A percentile compares a stretch with the other conserved stretches of the same genome.
These are phyloP conservation scores for Pseudorasbora parva DNA, from an alignment of 2,113 vertebrate species.

Conservation along the genomic window DNA sequence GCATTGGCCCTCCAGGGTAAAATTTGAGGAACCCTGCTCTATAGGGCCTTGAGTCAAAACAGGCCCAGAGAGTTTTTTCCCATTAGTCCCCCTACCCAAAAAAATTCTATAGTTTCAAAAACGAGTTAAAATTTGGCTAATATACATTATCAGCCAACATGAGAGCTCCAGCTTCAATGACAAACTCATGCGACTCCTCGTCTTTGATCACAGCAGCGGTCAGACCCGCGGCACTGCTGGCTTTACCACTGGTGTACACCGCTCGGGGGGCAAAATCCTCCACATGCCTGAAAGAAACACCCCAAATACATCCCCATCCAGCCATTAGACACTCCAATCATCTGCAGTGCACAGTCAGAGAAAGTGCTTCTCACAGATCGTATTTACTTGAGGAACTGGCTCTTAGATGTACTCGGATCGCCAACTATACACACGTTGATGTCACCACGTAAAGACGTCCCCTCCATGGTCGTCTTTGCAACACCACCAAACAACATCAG, in stretches of 20 bases:
- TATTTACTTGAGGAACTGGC: conserved; percentile 70
- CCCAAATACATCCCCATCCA: too few relatives aligned
- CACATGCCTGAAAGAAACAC: conserved; percentile 59
- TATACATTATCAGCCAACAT: conserved; percentile 71
- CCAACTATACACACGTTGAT: conserved; percentile 69
- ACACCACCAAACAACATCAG: conserved; percentile 71
- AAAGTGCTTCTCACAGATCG: not conserved
- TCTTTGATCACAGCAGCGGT: conserved; percentile 69
- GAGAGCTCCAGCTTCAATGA: conserved; percentile 71
- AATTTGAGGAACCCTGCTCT: too few relatives aligned
- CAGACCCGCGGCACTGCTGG: conserved; percentile 67
- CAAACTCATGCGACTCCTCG: conserved; percentile 70
- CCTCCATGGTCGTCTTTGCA: conserved; percentile 69
- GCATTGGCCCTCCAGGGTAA: too few relatives aligned
- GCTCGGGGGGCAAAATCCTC: conserved; percentile 68
- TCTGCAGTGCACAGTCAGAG: not conserved
- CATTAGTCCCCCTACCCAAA: too few relatives aligned
- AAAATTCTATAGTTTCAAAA: too few relatives aligned
- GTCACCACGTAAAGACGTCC: conserved; percentile 67
- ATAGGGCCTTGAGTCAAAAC: too few relatives aligned
- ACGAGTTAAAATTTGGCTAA: too few relatives aligned
- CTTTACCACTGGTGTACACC: conserved; percentile 70
- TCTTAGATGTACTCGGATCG: conserved; percentile 70
- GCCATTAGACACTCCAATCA: not conserved
- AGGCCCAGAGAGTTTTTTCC: too few relatives aligned